Evolutionary conservation across 2,113 vertebrate species (phyloP), one percentile per base, ranked within the genome.

Genomic region (Pygathrix nemaeus): DNA sequence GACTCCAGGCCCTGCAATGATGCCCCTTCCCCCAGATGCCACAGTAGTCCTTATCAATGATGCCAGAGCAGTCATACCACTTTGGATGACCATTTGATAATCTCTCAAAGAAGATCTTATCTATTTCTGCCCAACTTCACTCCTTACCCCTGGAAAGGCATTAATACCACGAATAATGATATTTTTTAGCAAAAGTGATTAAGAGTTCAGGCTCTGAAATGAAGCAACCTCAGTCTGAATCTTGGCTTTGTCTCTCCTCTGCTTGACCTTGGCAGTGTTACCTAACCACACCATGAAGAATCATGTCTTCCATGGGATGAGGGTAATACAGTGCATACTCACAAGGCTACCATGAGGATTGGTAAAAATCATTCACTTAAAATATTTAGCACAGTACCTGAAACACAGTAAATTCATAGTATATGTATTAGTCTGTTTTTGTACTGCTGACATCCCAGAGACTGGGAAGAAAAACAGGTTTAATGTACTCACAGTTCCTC

Each of bases 11-110:
- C 45, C n/a, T 55, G 38, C 13, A 30, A 11, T 17, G 13, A 17
- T 2, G 13, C 5, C 52, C 50, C 70, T 61, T 25, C 3, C 8
- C 57, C 14, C 1, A 0, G 23, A 50, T 11, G n/a, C 35, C 57
- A 76, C 14, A 32, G 25, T 8, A 32, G 25, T 35, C 17, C 72
- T 40, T 57, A 45, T 32, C 38, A 23, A 0, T 1, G 8, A 11
- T 40, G 13, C 48, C 48, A 50, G 48, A 50, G 48, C 48, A 50
- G 48, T 50, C 48, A 50, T 14, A 50, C 38, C 45, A 64, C 43
- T 73, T 43, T 23, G 32, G 27, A 88, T 73, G 27, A 61, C 48
- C 13, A 25, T 48, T n/a, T 43, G n/a, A 48, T 48, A 64, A 50
- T 55, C 78, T 59, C 55, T 40, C 43, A 73, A 59, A 66, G 43